A percentile compares a stretch with the other conserved stretches of the same genome.
phyloP scores from a whole-genome alignment of 2,113 vertebrate species.

The Pelmatolapia mariae region DNA sequence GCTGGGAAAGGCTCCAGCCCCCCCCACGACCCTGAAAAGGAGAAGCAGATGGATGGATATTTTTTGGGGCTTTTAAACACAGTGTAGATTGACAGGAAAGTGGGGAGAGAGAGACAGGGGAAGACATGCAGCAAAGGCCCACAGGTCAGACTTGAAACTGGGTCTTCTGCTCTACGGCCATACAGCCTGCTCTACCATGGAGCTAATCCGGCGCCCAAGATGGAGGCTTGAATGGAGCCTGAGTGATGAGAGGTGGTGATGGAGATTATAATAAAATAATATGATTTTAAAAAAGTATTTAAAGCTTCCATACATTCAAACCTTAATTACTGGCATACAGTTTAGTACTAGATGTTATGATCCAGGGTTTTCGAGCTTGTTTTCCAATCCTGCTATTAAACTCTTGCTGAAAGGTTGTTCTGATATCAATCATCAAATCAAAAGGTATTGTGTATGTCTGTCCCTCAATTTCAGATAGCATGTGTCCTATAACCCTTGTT shows the following conservation, averaged over 20 bases:
- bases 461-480: not conserved
- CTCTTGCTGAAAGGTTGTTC: not conserved
- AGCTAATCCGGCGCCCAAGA: not conserved
- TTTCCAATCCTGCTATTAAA: not conserved
- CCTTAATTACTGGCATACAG: not conserved
- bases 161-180: not conserved
- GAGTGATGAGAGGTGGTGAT: not conserved
- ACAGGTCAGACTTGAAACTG: not conserved
- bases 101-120: not conserved
- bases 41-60: not conserved
- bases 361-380: not conserved
- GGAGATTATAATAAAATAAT: not conserved
- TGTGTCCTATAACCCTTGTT: not conserved
- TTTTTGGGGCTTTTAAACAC: not conserved
- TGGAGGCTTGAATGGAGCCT: not conserved
- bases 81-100: not conserved
- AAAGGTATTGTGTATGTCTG: not conserved
- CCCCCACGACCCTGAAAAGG: not conserved
- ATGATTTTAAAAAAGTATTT: not conserved
- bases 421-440: not conserved
- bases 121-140: not conserved
- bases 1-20: no score
- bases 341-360: not conserved
- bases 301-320: not conserved
- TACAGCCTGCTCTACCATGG: not conserved